Evolutionary conservation across 2,113 vertebrate genomes (phyloP).

Genomic region (Notiomystis cincta): DNA sequence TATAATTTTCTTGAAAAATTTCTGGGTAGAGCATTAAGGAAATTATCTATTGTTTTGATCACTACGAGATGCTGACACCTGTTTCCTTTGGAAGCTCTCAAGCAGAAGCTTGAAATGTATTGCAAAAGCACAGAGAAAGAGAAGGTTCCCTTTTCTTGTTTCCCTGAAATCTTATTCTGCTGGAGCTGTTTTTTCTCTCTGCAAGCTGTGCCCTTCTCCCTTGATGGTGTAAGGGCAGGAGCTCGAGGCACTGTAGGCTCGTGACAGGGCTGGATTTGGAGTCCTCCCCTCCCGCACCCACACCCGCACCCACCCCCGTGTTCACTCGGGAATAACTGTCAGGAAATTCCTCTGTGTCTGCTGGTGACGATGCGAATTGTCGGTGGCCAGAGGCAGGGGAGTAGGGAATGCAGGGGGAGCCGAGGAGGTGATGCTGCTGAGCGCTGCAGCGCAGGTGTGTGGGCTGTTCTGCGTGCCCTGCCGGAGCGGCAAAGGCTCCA

Average conservation of each 20-base stretch:
- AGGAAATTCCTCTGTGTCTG: background rate
- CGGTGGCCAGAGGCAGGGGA: background rate
- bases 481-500: background rate
- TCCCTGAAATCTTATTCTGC: background rate
- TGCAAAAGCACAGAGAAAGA: background rate
- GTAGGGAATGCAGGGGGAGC: background rate
- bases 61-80: background rate
- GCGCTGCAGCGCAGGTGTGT: background rate
- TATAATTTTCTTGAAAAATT: background rate
- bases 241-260: background rate
- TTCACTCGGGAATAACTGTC: no score
- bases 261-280: background rate
- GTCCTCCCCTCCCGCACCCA: background rate
- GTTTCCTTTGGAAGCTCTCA: background rate
- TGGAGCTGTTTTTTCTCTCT: background rate
- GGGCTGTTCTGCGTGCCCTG: background rate
- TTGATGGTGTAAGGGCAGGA: background rate
- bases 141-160: background rate
- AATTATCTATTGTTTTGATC: background rate
- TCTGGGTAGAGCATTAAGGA: background rate
- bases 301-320: fast-evolving
- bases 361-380: background rate
- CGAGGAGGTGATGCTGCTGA: background rate
- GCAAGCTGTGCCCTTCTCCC: background rate
- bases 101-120: background rate